Evolutionary conservation across 2,888 invertebrate species (phyloP).

Genomic region (Dicyrtoma fusca): DNA sequence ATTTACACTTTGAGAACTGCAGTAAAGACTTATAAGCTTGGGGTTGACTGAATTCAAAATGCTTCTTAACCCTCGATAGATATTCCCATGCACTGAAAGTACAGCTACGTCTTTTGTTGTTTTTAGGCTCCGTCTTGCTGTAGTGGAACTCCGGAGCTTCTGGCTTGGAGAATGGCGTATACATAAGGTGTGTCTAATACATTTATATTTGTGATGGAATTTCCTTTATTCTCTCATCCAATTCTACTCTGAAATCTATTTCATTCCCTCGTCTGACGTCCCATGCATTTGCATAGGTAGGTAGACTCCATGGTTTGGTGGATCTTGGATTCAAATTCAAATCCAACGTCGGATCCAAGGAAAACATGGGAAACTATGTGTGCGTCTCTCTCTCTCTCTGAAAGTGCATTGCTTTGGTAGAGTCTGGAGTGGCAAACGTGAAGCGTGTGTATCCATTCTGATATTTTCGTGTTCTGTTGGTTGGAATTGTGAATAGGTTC

Average conservation of each 20-base stretch:
- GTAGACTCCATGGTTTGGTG: background rate
- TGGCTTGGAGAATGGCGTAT: too few species aligned
- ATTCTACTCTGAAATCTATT: conserved; percentile 29
- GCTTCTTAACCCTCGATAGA: too few species aligned
- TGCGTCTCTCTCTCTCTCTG: too few species aligned
- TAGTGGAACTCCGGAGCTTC: background rate
- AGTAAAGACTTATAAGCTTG: too few species aligned
- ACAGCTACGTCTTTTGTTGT: too few species aligned
- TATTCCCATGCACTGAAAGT: too few species aligned
- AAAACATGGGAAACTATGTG: conserved; percentile 25
- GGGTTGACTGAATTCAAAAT: too few species aligned
- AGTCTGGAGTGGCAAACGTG: too few species aligned
- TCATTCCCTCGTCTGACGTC: conserved; percentile 10
- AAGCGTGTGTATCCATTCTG: too few species aligned
- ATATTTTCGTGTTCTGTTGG: too few species aligned
- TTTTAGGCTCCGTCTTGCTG: background rate
- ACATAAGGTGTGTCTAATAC: conserved; percentile 7
- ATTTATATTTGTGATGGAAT: conserved; percentile 28
- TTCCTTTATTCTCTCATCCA: conserved; percentile 34
- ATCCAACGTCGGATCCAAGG: background rate
- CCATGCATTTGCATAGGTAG: too few species aligned
- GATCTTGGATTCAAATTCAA: background rate
- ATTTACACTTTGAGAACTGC: too few species aligned
- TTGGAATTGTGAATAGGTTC: conserved; percentile 24
- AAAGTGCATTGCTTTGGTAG: conserved; percentile 9